These are phyloP conservation scores for Biston stratarius DNA, from an alignment of 2,888 invertebrate species.

Conservation along the genomic window DNA sequence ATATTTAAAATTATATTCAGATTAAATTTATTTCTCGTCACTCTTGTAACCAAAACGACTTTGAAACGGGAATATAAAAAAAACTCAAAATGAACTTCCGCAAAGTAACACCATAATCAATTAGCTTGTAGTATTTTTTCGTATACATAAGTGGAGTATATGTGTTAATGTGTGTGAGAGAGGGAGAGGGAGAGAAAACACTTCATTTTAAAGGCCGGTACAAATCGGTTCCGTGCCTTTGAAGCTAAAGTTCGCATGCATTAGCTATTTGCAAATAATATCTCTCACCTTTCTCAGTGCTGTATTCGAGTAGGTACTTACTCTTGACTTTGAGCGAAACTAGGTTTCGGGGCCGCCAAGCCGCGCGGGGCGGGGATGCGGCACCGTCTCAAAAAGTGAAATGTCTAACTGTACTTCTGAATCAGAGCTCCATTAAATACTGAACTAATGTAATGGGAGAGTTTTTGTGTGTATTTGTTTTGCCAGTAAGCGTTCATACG, in stretches of 20 bases:
- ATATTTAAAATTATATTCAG: too few species aligned
- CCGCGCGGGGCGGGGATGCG: slow-evolving; percentile 48
- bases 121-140: too few species aligned
- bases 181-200: too few species aligned
- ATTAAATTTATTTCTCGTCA: too few species aligned
- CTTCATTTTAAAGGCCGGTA: background rate
- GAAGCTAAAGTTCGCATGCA: background rate
- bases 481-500: background rate
- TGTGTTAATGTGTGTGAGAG: too few species aligned
- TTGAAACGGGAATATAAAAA: too few species aligned
- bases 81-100: too few species aligned
- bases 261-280: background rate
- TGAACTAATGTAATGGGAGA: slow-evolving; percentile 16
- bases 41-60: too few species aligned
- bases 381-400: slow-evolving; percentile 80
- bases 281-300: slow-evolving; percentile 14
- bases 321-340: slow-evolving; percentile 70
- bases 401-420: slow-evolving; percentile 68
- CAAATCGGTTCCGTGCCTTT: background rate
- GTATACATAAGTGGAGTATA: too few species aligned
- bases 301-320: slow-evolving; percentile 32
- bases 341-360: slow-evolving; percentile 75
- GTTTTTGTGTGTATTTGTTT: slow-evolving; percentile 9
- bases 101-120: too few species aligned
- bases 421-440: slow-evolving; percentile 39